Percentiles rank a stretch among this genome's conserved stretches.
Conservation (phyloP, 2,797 vertebrate species). For the Tolypeutes matacus region DNA sequence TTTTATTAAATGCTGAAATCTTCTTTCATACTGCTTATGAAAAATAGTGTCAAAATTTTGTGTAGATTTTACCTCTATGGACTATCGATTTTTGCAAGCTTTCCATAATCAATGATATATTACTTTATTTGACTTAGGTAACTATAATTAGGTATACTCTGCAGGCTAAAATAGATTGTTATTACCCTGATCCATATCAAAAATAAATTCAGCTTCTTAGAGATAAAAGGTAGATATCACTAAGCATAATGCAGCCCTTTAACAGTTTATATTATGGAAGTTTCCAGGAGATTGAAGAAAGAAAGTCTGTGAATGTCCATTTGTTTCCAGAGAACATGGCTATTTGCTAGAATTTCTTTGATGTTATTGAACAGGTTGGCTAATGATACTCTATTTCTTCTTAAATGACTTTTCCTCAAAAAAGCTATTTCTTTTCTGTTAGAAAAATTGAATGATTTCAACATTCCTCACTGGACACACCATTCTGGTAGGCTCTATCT, state of each 20-base stretch:
- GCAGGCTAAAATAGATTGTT: not conserved
- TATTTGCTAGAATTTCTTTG: constrained; percentile 34
- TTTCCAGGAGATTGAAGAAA: constrained; percentile 48
- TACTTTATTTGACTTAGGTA: constrained; percentile 9
- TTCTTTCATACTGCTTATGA: constrained; percentile 19
- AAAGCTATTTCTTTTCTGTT: constrained; percentile 30
- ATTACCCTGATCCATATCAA: not conserved
- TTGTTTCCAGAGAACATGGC: not conserved
- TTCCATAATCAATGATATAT: constrained; percentile 4
- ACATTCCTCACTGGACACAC: not conserved
- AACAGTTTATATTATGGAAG: not conserved
- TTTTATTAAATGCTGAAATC: constrained; percentile 11
- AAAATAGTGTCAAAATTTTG: constrained; percentile 40
- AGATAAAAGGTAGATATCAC: constrained; percentile 19
- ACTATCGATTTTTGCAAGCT: constrained; percentile 6
- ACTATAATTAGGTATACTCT: constrained; percentile 14
- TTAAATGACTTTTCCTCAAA: not conserved
- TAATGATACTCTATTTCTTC: constrained; percentile 61
- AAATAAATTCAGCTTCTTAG: constrained; percentile 15
- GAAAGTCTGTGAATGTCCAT: not conserved
- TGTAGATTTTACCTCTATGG: not conserved
- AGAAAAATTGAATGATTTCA: constrained; percentile 39
- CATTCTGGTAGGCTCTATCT: not conserved
- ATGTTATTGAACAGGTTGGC: constrained; percentile 12
- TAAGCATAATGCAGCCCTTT: not conserved